Percentiles rank a stretch among this genome's conserved stretches.
Conservation (phyloP, 1,140 invertebrate species). For the Bombus huntii region DNA sequence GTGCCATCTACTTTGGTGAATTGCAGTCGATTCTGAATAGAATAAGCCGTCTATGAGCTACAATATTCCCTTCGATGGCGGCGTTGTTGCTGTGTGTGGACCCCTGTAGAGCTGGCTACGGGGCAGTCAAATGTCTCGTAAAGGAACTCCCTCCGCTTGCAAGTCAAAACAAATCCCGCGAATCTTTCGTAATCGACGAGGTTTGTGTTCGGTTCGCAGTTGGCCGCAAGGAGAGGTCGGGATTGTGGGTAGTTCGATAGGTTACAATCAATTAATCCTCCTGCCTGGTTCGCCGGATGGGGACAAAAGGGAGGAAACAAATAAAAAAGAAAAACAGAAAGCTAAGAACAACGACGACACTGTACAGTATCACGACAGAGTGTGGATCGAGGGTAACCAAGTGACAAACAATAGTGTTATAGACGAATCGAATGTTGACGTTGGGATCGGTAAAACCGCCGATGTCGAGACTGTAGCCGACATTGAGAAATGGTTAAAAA, state of each 20-base stretch:
- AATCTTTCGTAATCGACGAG: slow-evolving; percentile 68
- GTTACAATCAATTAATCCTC: slow-evolving; percentile 25
- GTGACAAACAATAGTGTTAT: background rate
- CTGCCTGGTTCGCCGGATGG: slow-evolving; percentile 28
- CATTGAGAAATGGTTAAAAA: slow-evolving; percentile 78
- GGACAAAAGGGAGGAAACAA: slow-evolving; percentile 21
- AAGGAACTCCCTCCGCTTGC: slow-evolving; percentile 63
- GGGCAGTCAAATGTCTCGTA: slow-evolving; percentile 74
- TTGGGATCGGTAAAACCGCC: slow-evolving; percentile 24
- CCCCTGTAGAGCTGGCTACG: slow-evolving; percentile 59
- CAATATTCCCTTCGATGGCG: slow-evolving; percentile 54
- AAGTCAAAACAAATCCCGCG: slow-evolving; percentile 72
- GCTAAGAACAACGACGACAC: slow-evolving; percentile 5
- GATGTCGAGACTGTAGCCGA: slow-evolving; percentile 70
- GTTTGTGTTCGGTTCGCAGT: slow-evolving; percentile 43
- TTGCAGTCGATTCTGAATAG: background rate
- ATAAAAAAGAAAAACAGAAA: slow-evolving; percentile 43
- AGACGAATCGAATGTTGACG: background rate
- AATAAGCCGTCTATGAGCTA: slow-evolving; percentile 2
- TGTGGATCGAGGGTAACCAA: slow-evolving; percentile 12
- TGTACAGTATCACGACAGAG: background rate
- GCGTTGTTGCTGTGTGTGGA: slow-evolving; percentile 62
- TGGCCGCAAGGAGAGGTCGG: slow-evolving; percentile 45
- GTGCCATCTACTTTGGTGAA: background rate
- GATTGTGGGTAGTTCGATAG: slow-evolving; percentile 9